These are phyloP conservation scores for Dipodomys stephensi DNA, from an alignment of 2,113 vertebrate genomes.

Conservation along the genomic window DNA sequence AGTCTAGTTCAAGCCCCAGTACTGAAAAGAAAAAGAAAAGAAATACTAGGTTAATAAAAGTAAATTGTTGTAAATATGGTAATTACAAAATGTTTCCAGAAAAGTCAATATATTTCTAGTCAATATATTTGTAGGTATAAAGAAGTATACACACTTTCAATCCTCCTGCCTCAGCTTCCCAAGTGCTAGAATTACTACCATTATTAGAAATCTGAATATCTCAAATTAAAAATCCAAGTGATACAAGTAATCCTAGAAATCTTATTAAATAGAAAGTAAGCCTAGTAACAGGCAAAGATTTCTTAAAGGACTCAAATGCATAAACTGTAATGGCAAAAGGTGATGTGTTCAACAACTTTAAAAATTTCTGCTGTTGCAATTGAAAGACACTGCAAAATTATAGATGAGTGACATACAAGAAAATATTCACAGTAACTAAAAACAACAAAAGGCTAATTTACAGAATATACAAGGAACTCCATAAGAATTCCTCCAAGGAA, in stretches of 20 bases:
- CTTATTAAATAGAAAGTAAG: constrained; percentile 7
- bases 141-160: background rate
- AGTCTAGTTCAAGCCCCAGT: no score
- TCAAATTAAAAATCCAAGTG: constrained; percentile 31
- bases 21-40: background rate
- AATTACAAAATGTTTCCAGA: background rate
- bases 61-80: background rate
- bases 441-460: constrained; percentile 11
- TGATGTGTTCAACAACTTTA: background rate
- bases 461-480: background rate
- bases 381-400: background rate
- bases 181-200: background rate
- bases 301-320: constrained; percentile 24
- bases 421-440: background rate
- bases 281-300: background rate
- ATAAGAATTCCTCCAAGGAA: constrained; percentile 28
- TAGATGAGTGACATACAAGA: no score
- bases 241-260: background rate
- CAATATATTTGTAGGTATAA: background rate
- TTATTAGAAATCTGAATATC: background rate
- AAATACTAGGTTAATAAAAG: background rate
- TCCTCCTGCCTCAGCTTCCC: background rate
- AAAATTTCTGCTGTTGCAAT: background rate
- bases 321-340: background rate
- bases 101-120: background rate